phyloP scores from a whole-genome alignment of 2,113 vertebrate genomes.

The Sinosuthora webbiana region DNA sequence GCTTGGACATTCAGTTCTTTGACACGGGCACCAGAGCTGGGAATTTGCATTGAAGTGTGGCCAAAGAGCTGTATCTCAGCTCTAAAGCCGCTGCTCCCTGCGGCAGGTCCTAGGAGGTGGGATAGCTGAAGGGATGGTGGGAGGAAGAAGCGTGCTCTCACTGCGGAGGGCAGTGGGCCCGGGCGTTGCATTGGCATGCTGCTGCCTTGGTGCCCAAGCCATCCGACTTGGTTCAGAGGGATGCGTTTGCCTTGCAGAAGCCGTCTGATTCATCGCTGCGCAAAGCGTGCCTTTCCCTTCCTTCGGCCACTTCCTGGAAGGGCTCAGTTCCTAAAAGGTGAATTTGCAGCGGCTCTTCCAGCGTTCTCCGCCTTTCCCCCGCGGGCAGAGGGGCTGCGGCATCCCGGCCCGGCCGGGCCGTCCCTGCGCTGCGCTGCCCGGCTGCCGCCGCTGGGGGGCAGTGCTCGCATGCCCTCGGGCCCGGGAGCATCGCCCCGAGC shows the following conservation, averaged over 20 bases:
- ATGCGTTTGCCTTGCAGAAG: not conserved
- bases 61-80: accelerated
- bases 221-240: not conserved
- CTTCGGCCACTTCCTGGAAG: accelerated
- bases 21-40: not conserved
- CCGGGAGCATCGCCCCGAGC: no score
- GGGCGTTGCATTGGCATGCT: accelerated
- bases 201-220: not conserved
- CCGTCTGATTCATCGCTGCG: not conserved
- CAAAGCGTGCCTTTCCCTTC: not conserved
- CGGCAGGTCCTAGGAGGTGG: not conserved
- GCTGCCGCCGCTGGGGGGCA: constrained; percentile 10
- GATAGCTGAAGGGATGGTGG: accelerated
- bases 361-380: accelerated
- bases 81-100: not conserved
- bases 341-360: no score
- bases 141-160: not conserved
- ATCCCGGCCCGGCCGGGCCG: no score
- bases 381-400: accelerated
- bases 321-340: not conserved
- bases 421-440: not conserved
- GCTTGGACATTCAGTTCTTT: not conserved
- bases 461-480: not conserved
- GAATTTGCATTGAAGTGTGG: not conserved
- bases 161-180: accelerated